A percentile compares a stretch with the other conserved stretches of the same genome.
phyloP scores from a whole-genome alignment of 2,888 invertebrate species.

The Rhogogaster chlorosoma region DNA sequence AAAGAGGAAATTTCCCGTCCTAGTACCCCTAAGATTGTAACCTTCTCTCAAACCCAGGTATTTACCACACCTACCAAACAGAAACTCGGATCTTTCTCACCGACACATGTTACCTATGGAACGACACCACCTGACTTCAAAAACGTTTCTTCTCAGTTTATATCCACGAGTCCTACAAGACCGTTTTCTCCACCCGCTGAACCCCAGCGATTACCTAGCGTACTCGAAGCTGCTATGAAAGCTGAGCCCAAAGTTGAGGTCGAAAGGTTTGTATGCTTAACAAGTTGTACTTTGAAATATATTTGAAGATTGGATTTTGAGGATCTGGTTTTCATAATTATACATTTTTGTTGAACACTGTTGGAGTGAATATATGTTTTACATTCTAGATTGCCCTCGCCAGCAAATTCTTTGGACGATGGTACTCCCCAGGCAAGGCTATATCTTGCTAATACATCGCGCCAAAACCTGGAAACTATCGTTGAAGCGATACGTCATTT shows the following conservation, averaged over 20 bases:
- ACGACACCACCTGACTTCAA: conserved; percentile 67
- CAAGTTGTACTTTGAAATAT: conserved; percentile 5
- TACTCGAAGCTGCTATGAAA: conserved; percentile 92
- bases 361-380: conserved; percentile 40
- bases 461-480: conserved; percentile 98
- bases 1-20: conserved; percentile 69
- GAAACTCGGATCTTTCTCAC: conserved; percentile 67
- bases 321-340: not conserved
- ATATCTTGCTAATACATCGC: conserved; percentile 87
- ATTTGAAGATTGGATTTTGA: not conserved
- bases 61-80: conserved; percentile 62
- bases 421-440: conserved; percentile 79
- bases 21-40: conserved; percentile 70
- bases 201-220: conserved; percentile 82
- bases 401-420: conserved; percentile 78
- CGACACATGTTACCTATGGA: conserved; percentile 66
- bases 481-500: conserved; percentile 99
- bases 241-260: conserved; percentile 92
- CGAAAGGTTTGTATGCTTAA: conserved; percentile 73
- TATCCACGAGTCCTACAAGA: conserved; percentile 70
- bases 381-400: conserved; percentile 83
- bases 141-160: conserved; percentile 65
- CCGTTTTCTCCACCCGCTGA: conserved; percentile 75
- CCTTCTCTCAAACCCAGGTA: conserved; percentile 67
- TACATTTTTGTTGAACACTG: conserved; percentile 59